Conservation (phyloP, 2,888 invertebrate genomes). For the Bombylius discolor region DNA sequence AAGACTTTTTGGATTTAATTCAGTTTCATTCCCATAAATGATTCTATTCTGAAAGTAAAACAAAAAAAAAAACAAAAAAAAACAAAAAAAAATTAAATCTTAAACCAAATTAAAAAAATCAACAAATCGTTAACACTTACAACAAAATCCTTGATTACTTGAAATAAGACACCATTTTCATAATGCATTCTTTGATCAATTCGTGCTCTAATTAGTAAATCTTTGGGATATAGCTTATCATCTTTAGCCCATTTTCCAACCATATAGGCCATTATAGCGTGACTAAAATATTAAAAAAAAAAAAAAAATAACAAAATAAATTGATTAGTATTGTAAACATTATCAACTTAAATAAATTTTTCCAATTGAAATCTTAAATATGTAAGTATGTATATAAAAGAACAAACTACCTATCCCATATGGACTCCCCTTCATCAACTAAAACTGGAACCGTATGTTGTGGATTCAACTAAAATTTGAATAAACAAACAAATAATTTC, state of each 20-base stretch:
- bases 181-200: conserved; percentile 44
- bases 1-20: conserved; percentile 23
- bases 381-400: too few relatives aligned
- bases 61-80: not conserved
- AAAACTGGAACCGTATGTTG: conserved; percentile 45
- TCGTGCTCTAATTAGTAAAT: conserved; percentile 39
- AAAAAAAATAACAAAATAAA: not conserved
- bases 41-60: conserved; percentile 23
- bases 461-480: conserved; percentile 39
- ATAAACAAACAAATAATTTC: too few relatives aligned
- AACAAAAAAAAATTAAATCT: not conserved
- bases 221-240: conserved; percentile 43
- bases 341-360: not conserved
- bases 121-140: conserved; percentile 27
- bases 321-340: not conserved
- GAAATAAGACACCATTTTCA: conserved; percentile 40
- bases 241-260: conserved; percentile 41
- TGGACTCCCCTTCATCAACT: conserved; percentile 39
- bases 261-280: conserved; percentile 41
- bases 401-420: conserved; percentile 36
- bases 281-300: conserved; percentile 24
- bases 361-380: too few relatives aligned
- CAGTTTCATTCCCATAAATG: conserved; percentile 25
- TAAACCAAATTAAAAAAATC: not conserved
- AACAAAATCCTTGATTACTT: conserved; percentile 34